A percentile compares a stretch with the other conserved stretches of the same genome.
Conservation (phyloP, 2,888 invertebrate species). For the Choristoneura rosaceana region DNA sequence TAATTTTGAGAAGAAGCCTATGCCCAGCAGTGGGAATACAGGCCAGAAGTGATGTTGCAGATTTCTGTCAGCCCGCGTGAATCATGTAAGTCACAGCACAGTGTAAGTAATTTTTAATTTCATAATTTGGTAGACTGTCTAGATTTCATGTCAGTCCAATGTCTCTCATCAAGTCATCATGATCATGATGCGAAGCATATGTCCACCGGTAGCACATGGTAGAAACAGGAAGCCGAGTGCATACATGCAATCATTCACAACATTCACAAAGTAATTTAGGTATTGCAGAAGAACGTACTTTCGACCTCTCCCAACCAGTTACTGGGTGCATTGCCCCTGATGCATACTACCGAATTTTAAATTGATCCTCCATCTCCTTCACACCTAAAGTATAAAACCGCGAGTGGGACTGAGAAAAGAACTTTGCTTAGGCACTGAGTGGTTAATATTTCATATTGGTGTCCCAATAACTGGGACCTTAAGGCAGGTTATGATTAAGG, state of each 20-base stretch:
- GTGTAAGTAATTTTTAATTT: too few relatives aligned
- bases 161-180: too few relatives aligned
- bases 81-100: too few relatives aligned
- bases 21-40: too few relatives aligned
- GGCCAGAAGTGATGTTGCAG: too few relatives aligned
- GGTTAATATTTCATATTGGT: conserved; percentile 69
- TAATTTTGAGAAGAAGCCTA: too few relatives aligned
- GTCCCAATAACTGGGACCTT: conserved; percentile 74
- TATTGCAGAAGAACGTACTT: conserved; percentile 79
- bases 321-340: conserved; percentile 77
- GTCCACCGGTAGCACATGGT: neutral
- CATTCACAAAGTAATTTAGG: conserved; percentile 61
- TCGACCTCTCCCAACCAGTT: conserved; percentile 82
- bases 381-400: conserved; percentile 46
- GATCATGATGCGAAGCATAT: neutral
- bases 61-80: too few relatives aligned
- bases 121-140: too few relatives aligned
- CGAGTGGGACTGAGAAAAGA: conserved; percentile 60
- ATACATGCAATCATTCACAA: conserved; percentile 41
- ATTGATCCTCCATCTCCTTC: conserved; percentile 69
- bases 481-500: conserved; percentile 82
- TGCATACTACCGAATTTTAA: conserved; percentile 75
- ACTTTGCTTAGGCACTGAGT: conserved; percentile 66
- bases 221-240: neutral
- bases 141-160: too few relatives aligned